Evolutionary conservation across 2,888 invertebrate species (phyloP), one percentile per base, ranked within the genome.

Genomic region (Lysandra coridon): DNA sequence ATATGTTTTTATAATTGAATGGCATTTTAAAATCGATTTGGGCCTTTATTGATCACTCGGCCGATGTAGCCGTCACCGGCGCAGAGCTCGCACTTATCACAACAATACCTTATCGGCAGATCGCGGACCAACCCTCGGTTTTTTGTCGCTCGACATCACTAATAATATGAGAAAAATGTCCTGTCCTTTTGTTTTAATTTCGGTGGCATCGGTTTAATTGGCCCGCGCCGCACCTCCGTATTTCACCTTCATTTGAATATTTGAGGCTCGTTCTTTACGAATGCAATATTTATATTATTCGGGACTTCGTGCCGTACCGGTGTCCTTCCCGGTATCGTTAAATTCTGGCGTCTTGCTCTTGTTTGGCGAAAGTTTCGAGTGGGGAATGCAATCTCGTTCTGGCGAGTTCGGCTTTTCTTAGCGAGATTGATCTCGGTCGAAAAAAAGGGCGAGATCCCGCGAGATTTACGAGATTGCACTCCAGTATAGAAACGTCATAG

Each of bases 131-230:
- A 91, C 89, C 89, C 91, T 91, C 92, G 89, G 90, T 94, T 94
- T 79, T 93, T 94, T 92, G 93, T 93, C 85, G 89, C 91, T 92
- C 93, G 93, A 94, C 93, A 94, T 92, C 92, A 92, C 94, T 94
- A 94, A 94, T 94, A 94, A 94, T 94, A 93, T 93, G 94, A 93
- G 94, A 94, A 93, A 93, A 92, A 93, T 93, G 93, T 49, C 91
- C 90, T 87, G 92, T 92, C 92, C 94, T 94, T 94, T 94, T 93
- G 94, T 94, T 94, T 94, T 94, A 94, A 94, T 94, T 94, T 94
- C 94, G 94, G 94, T 94, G 94, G 94, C 94, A 94, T 92, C 93
- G 91, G 93, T 94, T 94, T 94, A 94, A 94, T 94, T 94, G 94
- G 94, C 89, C 93, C 91, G 87, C 92, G 90, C 90, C 92, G 93